Evolutionary conservation across 2,888 invertebrate species (phyloP), one percentile per base, ranked within the genome.

Genomic region (Meloe dianella): DNA sequence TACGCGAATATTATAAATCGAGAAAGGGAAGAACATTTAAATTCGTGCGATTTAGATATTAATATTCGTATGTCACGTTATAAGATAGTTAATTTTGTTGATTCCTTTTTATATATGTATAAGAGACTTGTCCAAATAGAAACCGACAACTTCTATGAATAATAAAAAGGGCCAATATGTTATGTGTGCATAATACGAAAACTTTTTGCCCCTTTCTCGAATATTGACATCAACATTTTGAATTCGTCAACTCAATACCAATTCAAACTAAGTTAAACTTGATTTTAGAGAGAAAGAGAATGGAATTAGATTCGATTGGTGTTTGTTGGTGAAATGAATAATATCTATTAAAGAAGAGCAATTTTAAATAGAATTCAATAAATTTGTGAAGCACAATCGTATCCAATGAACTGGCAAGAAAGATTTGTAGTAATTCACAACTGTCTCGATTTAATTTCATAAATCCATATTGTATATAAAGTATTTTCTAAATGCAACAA

Each of bases 11-110:
- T 41, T 41, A 7, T 10, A 9, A n/a, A 22, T 22, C 10, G 9
- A 1, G 22, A 12, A 51, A 51, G 12, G 22, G 17, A 41, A 17
- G 74, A 71, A 73, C 74, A 73, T 74, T 74, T 69, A 68, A 74
- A 74, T 74, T 71, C 73, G 51, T 69, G 71, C 66, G 67, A 73
- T 74, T 73, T 67, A 69, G 17, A 14, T 35, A 60, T 60, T 60
- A 60, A 60, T 60, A 58, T 58, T 58, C 58, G 7, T 56, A 12
- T 14, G 38, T 38, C 1, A 12, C 32, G 14, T 38, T 14, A 6
- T 38, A 38, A 5, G 20, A 72, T 72, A 54, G 68, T 62, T 69
- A 66, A 24, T 66, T 71, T 60, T 57, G 65, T 17, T 41, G n/a
- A n/a, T 17, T 7, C 6, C 22, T 7, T 22, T 51, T 8, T 47